Evolutionary conservation across 2,797 vertebrate genomes (phyloP).

Genomic region (Pseudopleuronectes americanus): DNA sequence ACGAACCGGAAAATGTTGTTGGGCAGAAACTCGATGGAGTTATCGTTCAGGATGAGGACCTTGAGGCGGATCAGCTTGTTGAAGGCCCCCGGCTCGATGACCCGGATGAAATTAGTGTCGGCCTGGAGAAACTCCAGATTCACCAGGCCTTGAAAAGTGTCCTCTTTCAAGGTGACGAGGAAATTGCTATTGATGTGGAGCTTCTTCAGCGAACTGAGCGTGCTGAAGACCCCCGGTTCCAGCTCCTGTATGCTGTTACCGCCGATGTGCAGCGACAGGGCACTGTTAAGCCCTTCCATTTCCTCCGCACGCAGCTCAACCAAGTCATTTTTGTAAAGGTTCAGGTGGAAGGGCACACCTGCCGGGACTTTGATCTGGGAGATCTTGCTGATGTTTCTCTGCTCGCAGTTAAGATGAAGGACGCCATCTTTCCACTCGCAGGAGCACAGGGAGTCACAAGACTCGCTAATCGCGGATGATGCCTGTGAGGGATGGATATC

Average conservation of each 20-base stretch:
- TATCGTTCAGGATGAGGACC: constrained; percentile 98
- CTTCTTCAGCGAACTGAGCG: constrained; percentile 91
- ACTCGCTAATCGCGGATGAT: constrained; percentile 79
- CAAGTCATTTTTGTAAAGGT: constrained; percentile 94
- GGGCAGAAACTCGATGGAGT: constrained; percentile 94
- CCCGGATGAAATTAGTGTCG: constrained; percentile 97
- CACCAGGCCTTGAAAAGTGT: constrained; percentile 95
- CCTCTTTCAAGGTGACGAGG: constrained; percentile 94
- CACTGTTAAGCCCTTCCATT: constrained; percentile 90
- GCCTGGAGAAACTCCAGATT: constrained; percentile 98
- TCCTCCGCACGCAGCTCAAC: constrained; percentile 89
- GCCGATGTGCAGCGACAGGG: constrained; percentile 93
- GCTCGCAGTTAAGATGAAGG: constrained; percentile 93
- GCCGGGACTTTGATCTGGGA: constrained; percentile 91
- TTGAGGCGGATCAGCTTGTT: constrained; percentile 97
- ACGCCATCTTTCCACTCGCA: constrained; percentile 94
- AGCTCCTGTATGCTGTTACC: constrained; percentile 97
- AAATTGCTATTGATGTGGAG: constrained; percentile 99
- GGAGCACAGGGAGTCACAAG: constrained; percentile 90
- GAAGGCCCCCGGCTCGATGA: constrained; percentile 97
- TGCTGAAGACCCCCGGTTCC: constrained; percentile 93
- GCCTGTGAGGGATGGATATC: constrained; percentile 82
- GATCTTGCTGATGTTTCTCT: constrained; percentile 90
- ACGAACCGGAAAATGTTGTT: constrained; percentile 96
- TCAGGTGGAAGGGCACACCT: constrained; percentile 92